Percentiles rank a stretch among this genome's conserved stretches.
Conservation (phyloP, 2,888 invertebrate genomes). For the Omphaloscelis lunosa region DNA sequence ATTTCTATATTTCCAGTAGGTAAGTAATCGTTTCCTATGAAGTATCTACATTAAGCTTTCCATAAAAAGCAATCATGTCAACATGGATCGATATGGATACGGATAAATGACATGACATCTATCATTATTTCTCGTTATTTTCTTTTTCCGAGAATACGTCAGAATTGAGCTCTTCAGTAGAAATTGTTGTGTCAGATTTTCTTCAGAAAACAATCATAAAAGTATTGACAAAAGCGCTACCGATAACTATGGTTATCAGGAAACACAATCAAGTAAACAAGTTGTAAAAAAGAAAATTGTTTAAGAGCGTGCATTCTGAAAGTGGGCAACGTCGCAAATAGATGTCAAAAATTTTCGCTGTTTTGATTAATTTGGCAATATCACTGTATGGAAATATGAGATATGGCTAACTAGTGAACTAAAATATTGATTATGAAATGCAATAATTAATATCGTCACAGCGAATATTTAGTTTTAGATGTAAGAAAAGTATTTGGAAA, state of each 20-base stretch:
- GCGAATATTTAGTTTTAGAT: too few species aligned
- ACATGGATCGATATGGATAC: background rate
- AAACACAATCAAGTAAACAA: background rate
- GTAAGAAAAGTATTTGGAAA: too few species aligned
- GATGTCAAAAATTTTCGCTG: too few species aligned
- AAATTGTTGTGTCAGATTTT: background rate
- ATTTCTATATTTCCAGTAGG: background rate
- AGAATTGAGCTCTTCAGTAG: background rate
- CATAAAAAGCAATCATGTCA: background rate
- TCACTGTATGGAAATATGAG: too few species aligned
- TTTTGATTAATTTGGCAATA: too few species aligned
- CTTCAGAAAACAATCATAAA: background rate
- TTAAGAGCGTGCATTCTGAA: too few species aligned
- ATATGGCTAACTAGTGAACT: too few species aligned
- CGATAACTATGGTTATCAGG: too few species aligned
- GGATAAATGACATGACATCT: background rate
- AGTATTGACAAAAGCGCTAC: background rate
- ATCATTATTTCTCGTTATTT: background rate
- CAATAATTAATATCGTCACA: too few species aligned
- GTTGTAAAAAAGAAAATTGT: background rate
- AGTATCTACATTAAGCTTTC: background rate
- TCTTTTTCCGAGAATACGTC: background rate
- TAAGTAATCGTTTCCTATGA: background rate
- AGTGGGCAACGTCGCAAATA: too few species aligned
- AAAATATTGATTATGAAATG: too few species aligned